Evolutionary conservation across 1,140 invertebrate genomes (phyloP).

Genomic region (Papilio dardanus): DNA sequence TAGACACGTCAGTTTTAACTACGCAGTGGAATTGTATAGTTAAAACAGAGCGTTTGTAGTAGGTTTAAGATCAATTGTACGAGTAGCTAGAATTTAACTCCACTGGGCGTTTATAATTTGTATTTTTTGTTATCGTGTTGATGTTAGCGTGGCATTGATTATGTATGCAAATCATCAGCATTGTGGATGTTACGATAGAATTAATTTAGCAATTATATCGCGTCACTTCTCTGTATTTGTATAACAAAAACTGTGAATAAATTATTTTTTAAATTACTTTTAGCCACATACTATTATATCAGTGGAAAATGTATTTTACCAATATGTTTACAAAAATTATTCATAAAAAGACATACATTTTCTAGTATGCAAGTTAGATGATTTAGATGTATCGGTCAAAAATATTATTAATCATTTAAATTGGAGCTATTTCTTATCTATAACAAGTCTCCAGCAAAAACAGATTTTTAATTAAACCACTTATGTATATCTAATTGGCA

Average conservation of each 20-base stretch:
- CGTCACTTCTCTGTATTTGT: neutral
- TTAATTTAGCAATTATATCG: neutral
- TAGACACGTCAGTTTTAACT: too few species aligned
- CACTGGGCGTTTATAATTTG: neutral
- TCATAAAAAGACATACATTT: too few species aligned
- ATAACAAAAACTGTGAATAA: neutral
- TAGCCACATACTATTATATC: too few species aligned
- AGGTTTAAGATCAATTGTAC: too few species aligned
- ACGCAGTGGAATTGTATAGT: too few species aligned
- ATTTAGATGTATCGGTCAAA: too few species aligned
- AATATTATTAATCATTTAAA: too few species aligned
- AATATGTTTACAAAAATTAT: too few species aligned
- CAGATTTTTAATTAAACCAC: neutral
- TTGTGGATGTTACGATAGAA: slow-evolving; percentile 3
- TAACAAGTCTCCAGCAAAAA: neutral
- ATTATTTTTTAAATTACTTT: neutral
- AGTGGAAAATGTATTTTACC: too few species aligned
- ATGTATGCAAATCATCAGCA: neutral
- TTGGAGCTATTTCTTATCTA: neutral
- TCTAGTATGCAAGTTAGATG: too few species aligned
- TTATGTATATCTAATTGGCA: neutral
- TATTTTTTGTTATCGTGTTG: neutral
- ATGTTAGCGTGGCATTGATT: neutral
- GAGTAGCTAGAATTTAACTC: neutral
- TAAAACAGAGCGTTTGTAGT: too few species aligned